Evolutionary conservation across 2,888 invertebrate species (phyloP).

Genomic region (Orthonevra nobilis): DNA sequence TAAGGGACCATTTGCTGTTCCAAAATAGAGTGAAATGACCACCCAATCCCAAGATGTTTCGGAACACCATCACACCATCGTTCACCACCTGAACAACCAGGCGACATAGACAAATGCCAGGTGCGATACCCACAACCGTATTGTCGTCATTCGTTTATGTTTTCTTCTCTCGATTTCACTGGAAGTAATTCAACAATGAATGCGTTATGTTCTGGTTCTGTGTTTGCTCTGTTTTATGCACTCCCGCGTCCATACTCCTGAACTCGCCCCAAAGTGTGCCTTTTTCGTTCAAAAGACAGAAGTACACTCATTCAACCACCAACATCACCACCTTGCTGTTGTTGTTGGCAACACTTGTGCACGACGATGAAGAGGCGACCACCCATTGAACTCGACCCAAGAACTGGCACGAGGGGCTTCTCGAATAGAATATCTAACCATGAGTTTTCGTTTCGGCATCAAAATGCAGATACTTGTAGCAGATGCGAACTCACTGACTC

Average conservation of each 20-base stretch:
- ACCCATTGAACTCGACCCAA: conserved; percentile 57
- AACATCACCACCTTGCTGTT: conserved; percentile 30
- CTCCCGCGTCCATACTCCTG: too few species aligned
- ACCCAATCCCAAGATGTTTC: conserved; percentile 30
- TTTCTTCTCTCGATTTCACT: conserved; percentile 58
- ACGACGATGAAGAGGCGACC: conserved; percentile 52
- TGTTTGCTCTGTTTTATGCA: conserved; percentile 10
- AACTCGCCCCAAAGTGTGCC: too few species aligned
- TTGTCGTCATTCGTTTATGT: conserved; percentile 22
- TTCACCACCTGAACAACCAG: conserved; percentile 20
- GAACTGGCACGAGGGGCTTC: conserved; percentile 23
- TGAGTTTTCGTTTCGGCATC: conserved; percentile 19
- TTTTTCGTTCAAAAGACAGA: not conserved
- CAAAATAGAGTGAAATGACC: conserved; percentile 56
- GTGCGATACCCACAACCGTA: conserved; percentile 56
- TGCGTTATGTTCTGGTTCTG: conserved; percentile 57
- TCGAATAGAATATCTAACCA: not conserved
- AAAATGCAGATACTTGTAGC: conserved; percentile 43
- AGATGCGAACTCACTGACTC: conserved; percentile 25
- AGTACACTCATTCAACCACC: conserved; percentile 31
- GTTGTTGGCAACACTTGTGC: conserved; percentile 42
- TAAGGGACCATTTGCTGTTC: conserved; percentile 51
- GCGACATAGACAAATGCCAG: conserved; percentile 39
- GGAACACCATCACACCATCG: conserved; percentile 38
- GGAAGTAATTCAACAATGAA: conserved; percentile 68